These are phyloP conservation scores for Temnothorax longispinosus DNA, from an alignment of 1,140 invertebrate species.

Conservation along the genomic window DNA sequence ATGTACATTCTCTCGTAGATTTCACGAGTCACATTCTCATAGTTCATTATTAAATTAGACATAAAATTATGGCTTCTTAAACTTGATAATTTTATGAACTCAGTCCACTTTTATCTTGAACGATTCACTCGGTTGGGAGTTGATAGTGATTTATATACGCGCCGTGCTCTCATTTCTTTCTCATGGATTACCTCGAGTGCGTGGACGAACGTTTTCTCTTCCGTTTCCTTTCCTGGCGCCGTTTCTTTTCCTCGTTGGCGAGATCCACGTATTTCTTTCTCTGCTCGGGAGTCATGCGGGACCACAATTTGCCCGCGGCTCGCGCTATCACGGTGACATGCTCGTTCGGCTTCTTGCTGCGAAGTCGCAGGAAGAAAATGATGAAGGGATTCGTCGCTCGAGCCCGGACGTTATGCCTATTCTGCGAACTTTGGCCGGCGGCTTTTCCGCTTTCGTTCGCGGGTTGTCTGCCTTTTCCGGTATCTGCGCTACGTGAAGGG, in stretches of 20 bases:
- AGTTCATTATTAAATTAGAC: not conserved
- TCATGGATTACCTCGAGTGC: constrained; percentile 30
- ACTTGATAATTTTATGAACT: not conserved
- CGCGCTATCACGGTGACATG: constrained; percentile 79
- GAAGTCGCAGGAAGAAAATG: constrained; percentile 79
- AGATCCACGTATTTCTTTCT: constrained; percentile 82
- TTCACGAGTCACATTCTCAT: not conserved
- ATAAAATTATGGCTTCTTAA: not conserved
- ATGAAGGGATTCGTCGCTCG: constrained; percentile 81
- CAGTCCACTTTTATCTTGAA: not conserved
- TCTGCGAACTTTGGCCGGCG: not conserved
- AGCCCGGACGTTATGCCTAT: not conserved
- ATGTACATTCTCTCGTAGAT: not conserved
- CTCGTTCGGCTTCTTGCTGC: constrained; percentile 76
- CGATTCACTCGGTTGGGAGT: not conserved
- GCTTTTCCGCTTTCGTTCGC: constrained; percentile 11
- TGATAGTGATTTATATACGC: not conserved
- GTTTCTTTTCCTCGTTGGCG: constrained; percentile 79
- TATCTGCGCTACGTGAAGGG: constrained; percentile 80
- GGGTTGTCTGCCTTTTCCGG: constrained; percentile 16
- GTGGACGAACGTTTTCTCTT: constrained; percentile 38
- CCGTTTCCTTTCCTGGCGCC: constrained; percentile 63
- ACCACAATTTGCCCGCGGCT: constrained; percentile 80
- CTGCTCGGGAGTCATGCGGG: constrained; percentile 74
- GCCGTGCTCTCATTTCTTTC: not conserved